Evolutionary conservation across 2,797 vertebrate species (phyloP).

Genomic region (Rhynchotus rufescens): DNA sequence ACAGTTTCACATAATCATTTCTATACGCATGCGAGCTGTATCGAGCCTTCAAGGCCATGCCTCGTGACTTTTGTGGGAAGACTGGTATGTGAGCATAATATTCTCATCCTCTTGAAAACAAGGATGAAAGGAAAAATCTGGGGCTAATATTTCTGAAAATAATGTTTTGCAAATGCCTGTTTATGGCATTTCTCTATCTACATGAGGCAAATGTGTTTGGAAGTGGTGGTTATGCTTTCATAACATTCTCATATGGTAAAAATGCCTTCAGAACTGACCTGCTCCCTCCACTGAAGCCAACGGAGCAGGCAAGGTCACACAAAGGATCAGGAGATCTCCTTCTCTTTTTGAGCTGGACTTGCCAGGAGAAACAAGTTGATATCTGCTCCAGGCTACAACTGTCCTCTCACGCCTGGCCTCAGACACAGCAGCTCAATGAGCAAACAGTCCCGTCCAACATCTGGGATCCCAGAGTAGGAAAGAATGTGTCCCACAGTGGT

Average conservation of each 20-base stretch:
- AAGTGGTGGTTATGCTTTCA: background rate
- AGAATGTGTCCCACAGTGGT: no score
- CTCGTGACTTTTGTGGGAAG: background rate
- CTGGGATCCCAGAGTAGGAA: background rate
- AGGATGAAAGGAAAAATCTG: background rate
- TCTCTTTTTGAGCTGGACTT: background rate
- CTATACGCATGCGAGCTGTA: background rate
- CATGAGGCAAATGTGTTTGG: background rate
- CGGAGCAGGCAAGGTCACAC: background rate
- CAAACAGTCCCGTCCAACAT: background rate
- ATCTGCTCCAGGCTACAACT: background rate
- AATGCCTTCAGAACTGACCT: slow-evolving; percentile 21
- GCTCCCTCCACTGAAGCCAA: background rate
- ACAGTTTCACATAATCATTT: background rate
- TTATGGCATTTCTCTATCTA: background rate
- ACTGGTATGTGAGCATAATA: background rate
- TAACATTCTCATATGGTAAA: slow-evolving; percentile 27
- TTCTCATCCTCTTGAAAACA: background rate
- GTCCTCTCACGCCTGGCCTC: background rate
- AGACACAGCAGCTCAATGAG: background rate
- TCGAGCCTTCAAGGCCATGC: background rate
- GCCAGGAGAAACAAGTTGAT: background rate
- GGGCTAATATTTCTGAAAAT: background rate
- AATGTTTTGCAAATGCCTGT: background rate
- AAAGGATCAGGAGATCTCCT: background rate